Percentiles rank a stretch among this genome's conserved stretches.
Conservation (phyloP, 2,113 vertebrate genomes). For the Pagrus major region DNA sequence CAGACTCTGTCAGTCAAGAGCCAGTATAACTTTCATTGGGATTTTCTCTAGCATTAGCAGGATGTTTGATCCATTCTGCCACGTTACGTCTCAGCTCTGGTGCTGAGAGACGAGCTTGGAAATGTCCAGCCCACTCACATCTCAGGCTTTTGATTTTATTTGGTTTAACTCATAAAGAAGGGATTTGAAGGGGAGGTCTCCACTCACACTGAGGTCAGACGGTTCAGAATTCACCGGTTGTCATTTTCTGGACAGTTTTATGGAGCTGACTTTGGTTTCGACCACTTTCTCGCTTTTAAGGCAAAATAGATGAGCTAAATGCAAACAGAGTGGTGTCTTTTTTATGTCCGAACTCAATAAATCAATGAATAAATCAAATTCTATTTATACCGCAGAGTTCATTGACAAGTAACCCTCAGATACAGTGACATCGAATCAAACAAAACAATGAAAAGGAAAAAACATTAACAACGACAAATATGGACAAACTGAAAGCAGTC, state of each 20-base stretch:
- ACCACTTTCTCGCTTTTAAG: background rate
- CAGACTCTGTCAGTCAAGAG: constrained; percentile 21
- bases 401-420: too few species aligned
- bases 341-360: too few species aligned
- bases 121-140: constrained; percentile 19
- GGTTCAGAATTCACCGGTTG: constrained; percentile 9
- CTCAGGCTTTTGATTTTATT: constrained; percentile 43
- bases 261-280: background rate
- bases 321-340: too few species aligned
- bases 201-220: constrained; percentile 11
- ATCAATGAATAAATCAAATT: too few species aligned
- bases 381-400: too few species aligned
- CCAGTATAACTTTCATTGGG: constrained; percentile 36
- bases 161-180: constrained; percentile 12
- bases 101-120: constrained; percentile 55
- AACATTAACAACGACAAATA: too few species aligned
- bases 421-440: too few species aligned
- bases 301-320: too few species aligned
- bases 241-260: constrained; percentile 1
- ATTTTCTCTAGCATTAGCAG: constrained; percentile 24
- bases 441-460: too few species aligned
- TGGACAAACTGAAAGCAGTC: too few species aligned
- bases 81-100: constrained; percentile 29
- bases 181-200: constrained; percentile 3
- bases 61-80: constrained; percentile 44